These are phyloP conservation scores for Metopia argyrocephala DNA, from an alignment of 2,888 invertebrate genomes.

Conservation along the genomic window DNA sequence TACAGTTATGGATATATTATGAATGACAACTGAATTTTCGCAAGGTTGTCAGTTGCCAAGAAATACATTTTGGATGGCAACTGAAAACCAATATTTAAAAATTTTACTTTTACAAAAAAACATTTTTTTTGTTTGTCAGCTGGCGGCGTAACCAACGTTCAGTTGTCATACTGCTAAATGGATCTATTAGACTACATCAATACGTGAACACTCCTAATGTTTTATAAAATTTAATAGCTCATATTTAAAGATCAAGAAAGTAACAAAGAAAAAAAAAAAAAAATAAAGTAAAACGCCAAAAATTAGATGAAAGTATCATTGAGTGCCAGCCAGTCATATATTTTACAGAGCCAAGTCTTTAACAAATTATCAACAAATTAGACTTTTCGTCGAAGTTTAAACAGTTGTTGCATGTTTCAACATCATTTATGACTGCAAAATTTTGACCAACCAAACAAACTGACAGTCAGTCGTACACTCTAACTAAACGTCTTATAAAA, in stretches of 20 bases:
- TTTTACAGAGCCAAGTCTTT: slow-evolving; percentile 68
- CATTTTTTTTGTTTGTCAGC: too few relatives aligned
- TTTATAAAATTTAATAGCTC: neutral
- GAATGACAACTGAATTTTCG: too few relatives aligned
- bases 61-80: too few relatives aligned
- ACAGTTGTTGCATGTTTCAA: slow-evolving; percentile 71
- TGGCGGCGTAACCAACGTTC: too few relatives aligned
- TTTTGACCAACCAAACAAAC: slow-evolving; percentile 6
- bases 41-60: too few relatives aligned
- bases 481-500: neutral
- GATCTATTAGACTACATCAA: too few relatives aligned
- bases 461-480: neutral
- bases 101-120: too few relatives aligned
- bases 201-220: slow-evolving; percentile 24
- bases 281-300: slow-evolving; percentile 59
- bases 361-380: slow-evolving; percentile 76
- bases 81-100: too few relatives aligned
- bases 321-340: slow-evolving; percentile 4
- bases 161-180: too few relatives aligned
- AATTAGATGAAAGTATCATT: slow-evolving; percentile 49
- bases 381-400: slow-evolving; percentile 69
- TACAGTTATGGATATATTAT: too few relatives aligned
- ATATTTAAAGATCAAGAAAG: neutral
- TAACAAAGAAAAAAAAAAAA: too few relatives aligned
- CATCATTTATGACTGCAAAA: slow-evolving; percentile 69